phyloP scores from a whole-genome alignment of 2,888 invertebrate genomes.

The Quadriops clusia region DNA sequence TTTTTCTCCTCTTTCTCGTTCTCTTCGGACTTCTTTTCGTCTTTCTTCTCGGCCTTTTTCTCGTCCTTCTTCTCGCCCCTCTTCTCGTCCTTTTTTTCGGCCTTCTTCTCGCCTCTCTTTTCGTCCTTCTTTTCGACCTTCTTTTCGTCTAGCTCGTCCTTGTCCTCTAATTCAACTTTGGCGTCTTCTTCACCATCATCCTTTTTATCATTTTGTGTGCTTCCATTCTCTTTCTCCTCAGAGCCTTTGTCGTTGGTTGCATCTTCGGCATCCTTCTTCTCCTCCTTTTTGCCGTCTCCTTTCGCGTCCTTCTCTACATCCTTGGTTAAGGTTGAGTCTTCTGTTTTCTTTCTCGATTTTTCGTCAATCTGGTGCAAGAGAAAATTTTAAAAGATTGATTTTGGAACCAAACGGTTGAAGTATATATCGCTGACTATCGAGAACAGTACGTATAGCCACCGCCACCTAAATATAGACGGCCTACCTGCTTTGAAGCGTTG shows the following conservation, averaged over 20 bases:
- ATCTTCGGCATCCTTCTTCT: conserved; percentile 13
- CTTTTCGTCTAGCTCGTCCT: conserved; percentile 17
- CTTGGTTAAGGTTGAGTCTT: no score
- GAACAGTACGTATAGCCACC: no score
- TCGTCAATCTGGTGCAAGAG: no score
- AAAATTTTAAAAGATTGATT: no score
- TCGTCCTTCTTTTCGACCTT: conserved; percentile 22
- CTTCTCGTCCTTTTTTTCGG: conserved; percentile 21
- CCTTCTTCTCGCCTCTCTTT: conserved; percentile 17
- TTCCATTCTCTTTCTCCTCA: conserved; percentile 12
- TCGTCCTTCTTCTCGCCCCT: conserved; percentile 22
- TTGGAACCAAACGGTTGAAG: no score
- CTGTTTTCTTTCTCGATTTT: no score
- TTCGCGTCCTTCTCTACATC: conserved; percentile 10
- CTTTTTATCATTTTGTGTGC: conserved; percentile 15
- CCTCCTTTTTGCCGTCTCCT: conserved; percentile 14
- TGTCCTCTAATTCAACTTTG: conserved; percentile 13
- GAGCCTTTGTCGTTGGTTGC: conserved; percentile 12
- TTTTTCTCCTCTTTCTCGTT: conserved; percentile 23
- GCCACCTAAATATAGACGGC: no score
- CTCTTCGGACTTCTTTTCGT: conserved; percentile 18
- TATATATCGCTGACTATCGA: no score
- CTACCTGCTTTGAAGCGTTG: no score
- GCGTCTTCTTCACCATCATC: conserved; percentile 13
- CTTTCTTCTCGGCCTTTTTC: conserved; percentile 17